These are phyloP conservation scores for Papilio elwesi DNA, from an alignment of 2,888 invertebrate species.

Conservation along the genomic window DNA sequence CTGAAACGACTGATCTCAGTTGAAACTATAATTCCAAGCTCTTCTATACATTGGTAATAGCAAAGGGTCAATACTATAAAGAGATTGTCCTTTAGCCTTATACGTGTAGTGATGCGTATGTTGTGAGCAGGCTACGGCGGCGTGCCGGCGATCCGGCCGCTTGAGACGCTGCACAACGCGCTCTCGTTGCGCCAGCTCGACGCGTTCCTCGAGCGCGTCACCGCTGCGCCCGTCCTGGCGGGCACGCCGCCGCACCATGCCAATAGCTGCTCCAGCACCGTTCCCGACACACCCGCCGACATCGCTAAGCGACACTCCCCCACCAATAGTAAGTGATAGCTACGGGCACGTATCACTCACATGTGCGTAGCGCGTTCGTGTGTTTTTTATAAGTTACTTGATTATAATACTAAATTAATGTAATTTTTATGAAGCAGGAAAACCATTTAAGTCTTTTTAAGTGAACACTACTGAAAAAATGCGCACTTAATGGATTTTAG, in stretches of 20 bases:
- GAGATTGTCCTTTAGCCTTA: neutral
- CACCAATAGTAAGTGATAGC: constrained; percentile 66
- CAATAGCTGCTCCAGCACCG: neutral
- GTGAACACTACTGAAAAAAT: too few species aligned
- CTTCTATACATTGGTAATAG: neutral
- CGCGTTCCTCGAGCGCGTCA: constrained; percentile 94
- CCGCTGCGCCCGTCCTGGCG: constrained; percentile 87
- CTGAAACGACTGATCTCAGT: neutral
- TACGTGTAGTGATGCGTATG: neutral
- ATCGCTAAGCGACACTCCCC: constrained; percentile 70
- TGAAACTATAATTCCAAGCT: neutral
- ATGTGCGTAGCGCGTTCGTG: too few species aligned
- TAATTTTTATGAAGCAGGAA: too few species aligned
- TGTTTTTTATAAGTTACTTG: too few species aligned
- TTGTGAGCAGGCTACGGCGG: constrained; percentile 88
- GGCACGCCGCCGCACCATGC: constrained; percentile 86
- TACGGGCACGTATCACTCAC: too few species aligned
- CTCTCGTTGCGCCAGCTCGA: constrained; percentile 96
- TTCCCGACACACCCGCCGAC: constrained; percentile 79
- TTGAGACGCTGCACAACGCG: constrained; percentile 99
- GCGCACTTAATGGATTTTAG: too few species aligned
- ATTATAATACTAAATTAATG: too few species aligned
- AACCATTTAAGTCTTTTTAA: too few species aligned
- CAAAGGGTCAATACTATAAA: neutral
- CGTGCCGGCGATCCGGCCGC: constrained; percentile 97